These are phyloP conservation scores for Aleadryas rufinucha DNA, from an alignment of 2,113 vertebrate species.

Conservation along the genomic window DNA sequence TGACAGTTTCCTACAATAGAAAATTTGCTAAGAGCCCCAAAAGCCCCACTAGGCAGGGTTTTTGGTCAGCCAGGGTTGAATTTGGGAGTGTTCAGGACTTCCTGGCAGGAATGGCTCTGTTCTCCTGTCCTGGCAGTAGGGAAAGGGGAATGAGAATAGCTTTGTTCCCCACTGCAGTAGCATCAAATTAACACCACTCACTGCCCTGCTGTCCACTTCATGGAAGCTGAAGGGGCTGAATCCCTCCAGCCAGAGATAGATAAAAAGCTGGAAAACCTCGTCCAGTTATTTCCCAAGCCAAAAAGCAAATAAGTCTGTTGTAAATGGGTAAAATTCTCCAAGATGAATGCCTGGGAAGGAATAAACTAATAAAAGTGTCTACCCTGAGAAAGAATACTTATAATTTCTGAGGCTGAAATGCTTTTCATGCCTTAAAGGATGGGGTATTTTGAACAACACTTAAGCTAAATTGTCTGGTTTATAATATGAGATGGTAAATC, in stretches of 20 bases:
- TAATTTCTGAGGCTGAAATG: background rate
- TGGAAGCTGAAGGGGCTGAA: background rate
- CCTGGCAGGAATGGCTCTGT: background rate
- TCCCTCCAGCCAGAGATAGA: background rate
- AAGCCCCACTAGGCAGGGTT: no score
- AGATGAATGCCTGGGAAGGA: background rate
- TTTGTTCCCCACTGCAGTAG: background rate
- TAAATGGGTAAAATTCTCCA: background rate
- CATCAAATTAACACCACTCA: background rate
- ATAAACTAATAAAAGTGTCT: background rate
- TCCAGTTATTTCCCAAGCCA: background rate
- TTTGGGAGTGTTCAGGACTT: background rate
- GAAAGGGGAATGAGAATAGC: background rate
- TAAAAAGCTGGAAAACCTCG: background rate
- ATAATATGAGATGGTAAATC: background rate
- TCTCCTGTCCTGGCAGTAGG: background rate
- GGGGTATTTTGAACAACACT: background rate
- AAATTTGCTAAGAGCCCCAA: background rate
- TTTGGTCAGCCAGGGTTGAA: background rate
- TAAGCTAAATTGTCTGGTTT: background rate
- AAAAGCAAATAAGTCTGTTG: background rate
- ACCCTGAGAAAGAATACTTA: background rate
- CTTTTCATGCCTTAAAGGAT: background rate
- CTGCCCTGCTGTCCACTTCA: background rate
- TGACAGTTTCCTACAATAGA: background rate